These are phyloP conservation scores for Trogon surrucura DNA, from an alignment of 2,113 vertebrate genomes.

Conservation along the genomic window DNA sequence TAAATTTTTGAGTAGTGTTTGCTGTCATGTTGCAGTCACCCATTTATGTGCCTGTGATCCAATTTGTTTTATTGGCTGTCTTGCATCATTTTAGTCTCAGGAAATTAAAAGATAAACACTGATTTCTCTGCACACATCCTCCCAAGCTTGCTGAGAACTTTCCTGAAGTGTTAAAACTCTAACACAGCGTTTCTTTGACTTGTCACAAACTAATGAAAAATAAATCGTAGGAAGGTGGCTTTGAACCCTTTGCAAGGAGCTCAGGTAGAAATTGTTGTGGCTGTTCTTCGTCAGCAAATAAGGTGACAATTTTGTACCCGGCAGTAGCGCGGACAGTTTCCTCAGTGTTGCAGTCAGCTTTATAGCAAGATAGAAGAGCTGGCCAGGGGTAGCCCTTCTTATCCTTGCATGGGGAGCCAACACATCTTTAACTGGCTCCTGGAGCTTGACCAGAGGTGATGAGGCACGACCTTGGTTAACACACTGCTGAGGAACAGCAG, in stretches of 20 bases:
- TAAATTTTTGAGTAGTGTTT: background rate
- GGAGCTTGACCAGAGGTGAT: background rate
- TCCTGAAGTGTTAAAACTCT: background rate
- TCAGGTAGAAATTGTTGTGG: background rate
- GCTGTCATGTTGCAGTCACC: background rate
- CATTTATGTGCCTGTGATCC: background rate
- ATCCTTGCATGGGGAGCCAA: background rate
- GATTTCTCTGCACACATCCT: background rate
- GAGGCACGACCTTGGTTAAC: background rate
- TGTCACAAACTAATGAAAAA: background rate
- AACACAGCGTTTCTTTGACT: background rate
- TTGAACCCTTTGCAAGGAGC: background rate
- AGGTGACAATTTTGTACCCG: background rate
- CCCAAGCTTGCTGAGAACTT: background rate
- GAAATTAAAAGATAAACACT: background rate
- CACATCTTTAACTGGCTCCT: background rate
- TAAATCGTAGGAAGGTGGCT: background rate
- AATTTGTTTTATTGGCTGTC: background rate
- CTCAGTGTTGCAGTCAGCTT: fast-evolving
- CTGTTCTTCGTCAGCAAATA: background rate
- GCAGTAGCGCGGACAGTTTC: background rate
- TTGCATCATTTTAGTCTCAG: background rate
- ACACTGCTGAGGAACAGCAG: background rate
- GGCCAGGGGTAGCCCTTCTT: background rate
- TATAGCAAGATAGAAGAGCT: background rate